These are phyloP conservation scores for Rhinopomastus cyanomelas DNA, from an alignment of 2,113 vertebrate species.

Conservation along the genomic window DNA sequence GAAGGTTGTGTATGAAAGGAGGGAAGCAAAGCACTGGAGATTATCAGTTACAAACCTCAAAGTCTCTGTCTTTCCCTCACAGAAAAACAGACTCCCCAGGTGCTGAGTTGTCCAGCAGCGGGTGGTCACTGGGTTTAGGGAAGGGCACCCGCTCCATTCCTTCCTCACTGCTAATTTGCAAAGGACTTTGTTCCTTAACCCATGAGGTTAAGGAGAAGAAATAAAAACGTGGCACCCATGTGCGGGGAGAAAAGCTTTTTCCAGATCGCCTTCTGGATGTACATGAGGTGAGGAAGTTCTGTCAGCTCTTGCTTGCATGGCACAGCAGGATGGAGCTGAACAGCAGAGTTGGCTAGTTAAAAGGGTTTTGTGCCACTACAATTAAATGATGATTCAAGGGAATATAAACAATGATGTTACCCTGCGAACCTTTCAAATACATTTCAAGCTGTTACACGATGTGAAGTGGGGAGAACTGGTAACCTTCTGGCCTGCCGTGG, in stretches of 20 bases:
- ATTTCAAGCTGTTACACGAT: conserved; percentile 4
- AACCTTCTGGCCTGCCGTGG: conserved; percentile 26
- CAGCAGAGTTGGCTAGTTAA: neutral
- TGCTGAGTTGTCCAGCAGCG: neutral
- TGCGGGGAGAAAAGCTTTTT: neutral
- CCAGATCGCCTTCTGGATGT: neutral
- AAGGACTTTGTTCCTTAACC: neutral
- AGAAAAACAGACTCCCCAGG: neutral
- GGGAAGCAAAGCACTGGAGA: neutral
- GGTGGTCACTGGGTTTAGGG: neutral
- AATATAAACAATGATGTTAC: conserved; percentile 51
- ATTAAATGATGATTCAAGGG: conserved; percentile 9
- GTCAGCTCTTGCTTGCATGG: neutral
- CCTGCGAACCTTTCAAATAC: conserved; percentile 8
- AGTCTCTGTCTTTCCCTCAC: neutral
- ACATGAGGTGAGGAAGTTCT: neutral
- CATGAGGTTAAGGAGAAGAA: neutral
- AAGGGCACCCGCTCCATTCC: neutral
- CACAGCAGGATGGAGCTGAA: neutral
- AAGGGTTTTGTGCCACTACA: neutral
- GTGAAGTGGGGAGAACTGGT: conserved; percentile 29
- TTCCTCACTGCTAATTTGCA: neutral
- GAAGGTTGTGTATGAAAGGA: neutral
- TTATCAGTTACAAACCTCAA: neutral
- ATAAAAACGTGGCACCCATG: neutral